Evolutionary conservation across 2,113 vertebrate genomes (phyloP).

Genomic region (Cyanistes caeruleus): DNA sequence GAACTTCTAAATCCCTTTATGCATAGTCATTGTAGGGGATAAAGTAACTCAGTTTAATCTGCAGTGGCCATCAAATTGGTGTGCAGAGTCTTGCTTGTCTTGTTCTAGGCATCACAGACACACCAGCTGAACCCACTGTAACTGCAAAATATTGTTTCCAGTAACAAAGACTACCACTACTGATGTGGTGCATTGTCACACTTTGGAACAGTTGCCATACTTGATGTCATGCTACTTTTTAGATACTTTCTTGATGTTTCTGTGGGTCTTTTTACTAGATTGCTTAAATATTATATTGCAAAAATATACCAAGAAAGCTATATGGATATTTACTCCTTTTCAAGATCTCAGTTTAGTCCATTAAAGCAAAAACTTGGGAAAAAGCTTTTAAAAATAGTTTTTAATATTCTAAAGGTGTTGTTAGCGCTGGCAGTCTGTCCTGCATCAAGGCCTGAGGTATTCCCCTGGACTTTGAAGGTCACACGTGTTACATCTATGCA

Average conservation of each 20-base stretch:
- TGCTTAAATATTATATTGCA: neutral
- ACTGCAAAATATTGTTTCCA: neutral
- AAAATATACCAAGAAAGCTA: neutral
- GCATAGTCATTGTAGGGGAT: neutral
- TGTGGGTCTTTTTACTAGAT: neutral
- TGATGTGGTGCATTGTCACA: neutral
- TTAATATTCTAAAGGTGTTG: neutral
- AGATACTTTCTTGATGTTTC: neutral
- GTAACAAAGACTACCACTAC: neutral
- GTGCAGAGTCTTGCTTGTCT: neutral
- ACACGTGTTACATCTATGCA: rapidly evolving
- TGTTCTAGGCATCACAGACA: too few species aligned
- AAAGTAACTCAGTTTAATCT: neutral
- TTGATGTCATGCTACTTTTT: neutral
- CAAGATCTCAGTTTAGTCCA: neutral
- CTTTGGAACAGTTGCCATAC: neutral
- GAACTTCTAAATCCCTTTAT: neutral
- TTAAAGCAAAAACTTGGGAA: neutral
- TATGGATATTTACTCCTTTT: neutral
- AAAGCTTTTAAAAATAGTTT: neutral
- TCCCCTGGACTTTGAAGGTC: neutral
- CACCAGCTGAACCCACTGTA: neutral
- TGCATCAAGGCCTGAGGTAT: neutral
- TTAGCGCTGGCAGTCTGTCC: neutral
- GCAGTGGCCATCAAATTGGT: rapidly evolving